phyloP scores from a whole-genome alignment of 2,113 vertebrate genomes.

The Micronycteris hirsuta region DNA sequence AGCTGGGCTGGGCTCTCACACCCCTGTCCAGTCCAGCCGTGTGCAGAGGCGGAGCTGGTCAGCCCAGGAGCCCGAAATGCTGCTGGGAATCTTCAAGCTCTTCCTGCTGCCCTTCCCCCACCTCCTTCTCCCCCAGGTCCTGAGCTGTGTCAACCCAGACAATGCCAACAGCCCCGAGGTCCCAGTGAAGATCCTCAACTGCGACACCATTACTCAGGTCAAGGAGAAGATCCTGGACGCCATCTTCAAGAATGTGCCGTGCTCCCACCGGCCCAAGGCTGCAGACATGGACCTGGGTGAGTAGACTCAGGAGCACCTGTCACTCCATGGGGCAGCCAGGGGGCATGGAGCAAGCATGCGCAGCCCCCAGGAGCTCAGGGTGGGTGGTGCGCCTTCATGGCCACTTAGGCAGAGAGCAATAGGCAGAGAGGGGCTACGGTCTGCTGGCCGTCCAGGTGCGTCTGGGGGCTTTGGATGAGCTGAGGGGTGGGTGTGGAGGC shows the following conservation, averaged over 20 bases:
- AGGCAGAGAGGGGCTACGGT: not conserved
- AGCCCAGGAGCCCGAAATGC: not conserved
- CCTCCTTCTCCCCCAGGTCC: slow-evolving; percentile 81
- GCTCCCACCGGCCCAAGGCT: slow-evolving; percentile 95
- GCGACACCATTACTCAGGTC: slow-evolving; percentile 97
- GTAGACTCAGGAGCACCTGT: not conserved
- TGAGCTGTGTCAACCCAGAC: slow-evolving; percentile 97
- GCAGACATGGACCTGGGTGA: slow-evolving; percentile 98
- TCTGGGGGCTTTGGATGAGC: not conserved
- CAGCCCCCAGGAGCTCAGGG: accelerated
- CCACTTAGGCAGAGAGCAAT: not conserved
- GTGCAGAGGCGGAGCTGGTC: not conserved
- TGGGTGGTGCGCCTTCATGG: not conserved
- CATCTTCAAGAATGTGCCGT: slow-evolving; percentile 98
- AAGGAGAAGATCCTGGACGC: slow-evolving; percentile 99
- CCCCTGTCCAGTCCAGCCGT: not conserved
- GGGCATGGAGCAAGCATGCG: not conserved
- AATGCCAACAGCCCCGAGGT: slow-evolving; percentile 95
- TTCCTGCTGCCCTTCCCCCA: not conserved
- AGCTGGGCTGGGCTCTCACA: not conserved
- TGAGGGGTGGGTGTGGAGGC: not conserved
- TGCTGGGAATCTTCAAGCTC: not conserved
- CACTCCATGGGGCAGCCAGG: not conserved
- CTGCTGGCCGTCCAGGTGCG: too few relatives aligned
- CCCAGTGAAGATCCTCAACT: slow-evolving; percentile 96